phyloP scores from a whole-genome alignment of 1,140 invertebrate genomes.

The Drosophila baimaii region DNA sequence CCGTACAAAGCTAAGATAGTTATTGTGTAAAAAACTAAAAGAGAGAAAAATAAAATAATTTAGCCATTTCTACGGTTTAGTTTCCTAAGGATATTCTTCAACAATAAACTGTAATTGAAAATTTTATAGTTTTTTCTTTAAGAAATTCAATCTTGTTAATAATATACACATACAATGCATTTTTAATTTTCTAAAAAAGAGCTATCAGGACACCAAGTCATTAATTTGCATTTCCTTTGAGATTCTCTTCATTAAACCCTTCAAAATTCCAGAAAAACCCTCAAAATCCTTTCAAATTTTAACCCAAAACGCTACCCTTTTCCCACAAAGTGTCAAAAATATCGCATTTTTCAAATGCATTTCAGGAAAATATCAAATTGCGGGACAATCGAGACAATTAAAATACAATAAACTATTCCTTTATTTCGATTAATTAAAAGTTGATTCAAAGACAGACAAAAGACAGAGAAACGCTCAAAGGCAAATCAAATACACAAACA shows the following conservation, averaged over 20 bases:
- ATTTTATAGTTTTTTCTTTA: neutral
- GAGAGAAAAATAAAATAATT: neutral
- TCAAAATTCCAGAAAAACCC: constrained; percentile 16
- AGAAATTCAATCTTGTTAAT: no score
- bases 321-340: constrained; percentile 48
- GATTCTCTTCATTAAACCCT: neutral
- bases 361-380: constrained; percentile 60
- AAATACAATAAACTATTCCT: constrained; percentile 33
- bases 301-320: constrained; percentile 23
- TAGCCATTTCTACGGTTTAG: no score
- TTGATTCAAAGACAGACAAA: constrained; percentile 43
- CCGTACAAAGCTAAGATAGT: no score
- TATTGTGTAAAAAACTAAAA: no score
- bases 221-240: constrained; percentile 17
- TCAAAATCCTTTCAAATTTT: constrained; percentile 13
- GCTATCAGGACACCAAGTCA: neutral
- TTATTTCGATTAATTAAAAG: constrained; percentile 65
- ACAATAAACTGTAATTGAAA: neutral
- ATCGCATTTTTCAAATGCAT: constrained; percentile 23
- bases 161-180: constrained; percentile 1
- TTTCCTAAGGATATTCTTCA: neutral
- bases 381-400: constrained; percentile 41
- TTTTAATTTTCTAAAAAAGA: neutral
- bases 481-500: constrained; percentile 3
- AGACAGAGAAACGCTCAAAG: constrained; percentile 30